Percentiles rank a stretch among this genome's conserved stretches.
These are phyloP conservation scores for Carpatolechia fugitivella DNA, from an alignment of 2,888 invertebrate species.

Conservation along the genomic window DNA sequence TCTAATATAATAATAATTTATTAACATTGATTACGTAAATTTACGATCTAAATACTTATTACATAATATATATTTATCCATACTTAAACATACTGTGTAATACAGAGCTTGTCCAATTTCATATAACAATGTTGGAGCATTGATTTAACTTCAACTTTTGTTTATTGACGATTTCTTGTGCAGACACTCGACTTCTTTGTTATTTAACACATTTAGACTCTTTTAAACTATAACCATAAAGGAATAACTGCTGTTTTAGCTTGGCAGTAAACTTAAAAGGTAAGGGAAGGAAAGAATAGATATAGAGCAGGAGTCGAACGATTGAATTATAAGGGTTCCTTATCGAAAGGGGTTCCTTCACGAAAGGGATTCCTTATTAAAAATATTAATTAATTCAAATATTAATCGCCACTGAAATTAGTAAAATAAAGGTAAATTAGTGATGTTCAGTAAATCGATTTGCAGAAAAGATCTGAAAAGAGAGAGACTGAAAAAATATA, in stretches of 20 bases:
- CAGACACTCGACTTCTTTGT: slow-evolving; percentile 63
- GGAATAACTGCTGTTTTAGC: slow-evolving; percentile 29
- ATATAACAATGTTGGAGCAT: slow-evolving; percentile 35
- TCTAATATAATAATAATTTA: no score
- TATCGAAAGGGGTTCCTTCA: background rate
- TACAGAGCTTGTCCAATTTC: background rate
- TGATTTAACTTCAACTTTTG: slow-evolving; percentile 73
- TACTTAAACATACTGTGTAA: background rate
- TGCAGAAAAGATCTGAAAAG: no score
- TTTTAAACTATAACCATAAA: slow-evolving; percentile 20
- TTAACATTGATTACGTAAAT: no score
- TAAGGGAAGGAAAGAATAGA: slow-evolving; percentile 73
- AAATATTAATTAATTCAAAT: no score
- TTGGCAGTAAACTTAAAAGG: slow-evolving; percentile 24
- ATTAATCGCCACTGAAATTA: background rate
- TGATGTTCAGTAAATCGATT: no score
- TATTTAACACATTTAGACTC: slow-evolving; percentile 23
- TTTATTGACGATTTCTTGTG: slow-evolving; percentile 73
- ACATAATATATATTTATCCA: no score
- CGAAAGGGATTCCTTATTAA: no score
- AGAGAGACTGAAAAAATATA: no score
- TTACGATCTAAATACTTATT: no score
- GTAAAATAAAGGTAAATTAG: background rate
- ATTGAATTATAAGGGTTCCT: slow-evolving; percentile 53
- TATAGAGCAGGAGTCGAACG: slow-evolving; percentile 67